Evolutionary conservation across 2,888 invertebrate species (phyloP).

Genomic region (Macaria notata): DNA sequence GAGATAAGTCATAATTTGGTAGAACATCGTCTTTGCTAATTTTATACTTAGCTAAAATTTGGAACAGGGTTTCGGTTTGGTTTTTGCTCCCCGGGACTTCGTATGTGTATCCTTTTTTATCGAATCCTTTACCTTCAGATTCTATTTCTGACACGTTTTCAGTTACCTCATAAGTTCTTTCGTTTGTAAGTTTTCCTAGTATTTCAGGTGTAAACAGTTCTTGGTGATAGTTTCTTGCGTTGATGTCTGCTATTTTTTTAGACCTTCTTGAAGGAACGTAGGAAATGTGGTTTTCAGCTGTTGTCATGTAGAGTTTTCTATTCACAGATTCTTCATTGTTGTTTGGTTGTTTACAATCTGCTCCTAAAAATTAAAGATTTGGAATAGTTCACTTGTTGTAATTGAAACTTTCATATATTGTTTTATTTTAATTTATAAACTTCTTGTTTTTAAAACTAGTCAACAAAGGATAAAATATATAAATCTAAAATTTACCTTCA

Average conservation of each 20-base stretch:
- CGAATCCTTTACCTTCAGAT: conserved; percentile 21
- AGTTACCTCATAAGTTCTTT: conserved; percentile 44
- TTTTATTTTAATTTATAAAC: no score
- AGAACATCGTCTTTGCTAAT: conserved; percentile 53
- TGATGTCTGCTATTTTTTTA: conserved; percentile 21
- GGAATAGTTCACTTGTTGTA: no score
- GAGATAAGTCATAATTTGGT: conserved; percentile 60
- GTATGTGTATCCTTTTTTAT: conserved; percentile 35
- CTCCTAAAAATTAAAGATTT: no score
- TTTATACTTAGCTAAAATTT: conserved; percentile 61
- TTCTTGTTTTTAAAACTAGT: no score
- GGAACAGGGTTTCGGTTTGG: conserved; percentile 36
- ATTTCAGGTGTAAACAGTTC: conserved; percentile 3
- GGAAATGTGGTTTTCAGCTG: no score
- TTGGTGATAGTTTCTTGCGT: conserved; percentile 1
- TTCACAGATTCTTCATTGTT: neutral
- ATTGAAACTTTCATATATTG: no score
- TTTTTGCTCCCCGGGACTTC: conserved; percentile 33
- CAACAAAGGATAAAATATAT: no score
- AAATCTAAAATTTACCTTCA: neutral
- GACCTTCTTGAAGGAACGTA: conserved; percentile 11
- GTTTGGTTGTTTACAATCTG: neutral
- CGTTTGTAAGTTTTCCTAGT: neutral
- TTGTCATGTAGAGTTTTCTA: neutral
- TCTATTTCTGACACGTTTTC: conserved; percentile 36